A percentile compares a stretch with the other conserved stretches of the same genome.
Conservation (phyloP, 2,797 vertebrate species). For the Acanthis flammea region DNA sequence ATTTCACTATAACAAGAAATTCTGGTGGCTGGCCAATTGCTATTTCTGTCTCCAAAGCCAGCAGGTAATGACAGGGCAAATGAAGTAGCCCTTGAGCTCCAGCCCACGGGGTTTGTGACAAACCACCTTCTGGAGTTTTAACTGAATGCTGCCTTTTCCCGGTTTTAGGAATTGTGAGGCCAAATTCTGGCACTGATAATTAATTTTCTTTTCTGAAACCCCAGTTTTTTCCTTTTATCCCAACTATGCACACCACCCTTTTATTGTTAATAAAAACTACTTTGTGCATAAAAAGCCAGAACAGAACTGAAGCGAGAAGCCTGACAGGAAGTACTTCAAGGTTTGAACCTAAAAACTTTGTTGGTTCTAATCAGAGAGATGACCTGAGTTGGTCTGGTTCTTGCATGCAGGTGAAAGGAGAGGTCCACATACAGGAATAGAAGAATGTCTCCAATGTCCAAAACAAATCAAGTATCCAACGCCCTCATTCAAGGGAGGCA, state of each 20-base stretch:
- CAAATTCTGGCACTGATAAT: background rate
- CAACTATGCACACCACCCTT: background rate
- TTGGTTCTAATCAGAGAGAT: background rate
- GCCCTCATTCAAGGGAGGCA: background rate
- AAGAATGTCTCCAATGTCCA: background rate
- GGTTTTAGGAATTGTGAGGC: accelerated
- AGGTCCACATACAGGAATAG: accelerated
- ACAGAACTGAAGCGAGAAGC: background rate
- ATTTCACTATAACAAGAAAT: background rate
- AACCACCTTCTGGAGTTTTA: background rate
- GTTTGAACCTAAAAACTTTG: background rate
- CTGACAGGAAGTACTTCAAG: background rate
- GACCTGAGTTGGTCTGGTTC: background rate
- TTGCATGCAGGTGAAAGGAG: background rate
- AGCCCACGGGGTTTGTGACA: background rate
- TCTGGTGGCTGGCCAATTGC: background rate
- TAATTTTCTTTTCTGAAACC: background rate
- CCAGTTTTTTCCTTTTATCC: background rate
- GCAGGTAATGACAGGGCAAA: background rate
- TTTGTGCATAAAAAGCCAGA: background rate
- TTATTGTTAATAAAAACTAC: background rate
- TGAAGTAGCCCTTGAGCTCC: background rate
- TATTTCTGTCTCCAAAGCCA: background rate
- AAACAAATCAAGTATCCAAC: background rate
- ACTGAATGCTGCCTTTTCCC: background rate